Percentiles rank a stretch among this genome's conserved stretches.
Evolutionary conservation across 2,888 invertebrate genomes (phyloP).

Genomic region (Odontocerum albicorne): DNA sequence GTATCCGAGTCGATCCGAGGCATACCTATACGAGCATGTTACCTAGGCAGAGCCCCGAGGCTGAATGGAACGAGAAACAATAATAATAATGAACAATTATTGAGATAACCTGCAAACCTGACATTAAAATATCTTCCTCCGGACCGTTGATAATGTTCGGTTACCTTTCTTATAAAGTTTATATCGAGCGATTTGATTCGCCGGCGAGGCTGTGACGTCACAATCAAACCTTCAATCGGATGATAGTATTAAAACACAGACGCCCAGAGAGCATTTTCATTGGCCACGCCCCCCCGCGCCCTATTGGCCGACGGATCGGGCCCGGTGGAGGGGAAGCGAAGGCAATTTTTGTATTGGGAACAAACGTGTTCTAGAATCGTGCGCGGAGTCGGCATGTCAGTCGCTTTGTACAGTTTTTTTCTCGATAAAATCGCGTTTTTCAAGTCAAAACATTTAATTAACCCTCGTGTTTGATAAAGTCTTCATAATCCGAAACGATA

Average conservation of each 20-base stretch:
- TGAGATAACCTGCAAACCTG: neutral
- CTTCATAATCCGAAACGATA: too few relatives aligned
- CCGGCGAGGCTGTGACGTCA: conserved; percentile 44
- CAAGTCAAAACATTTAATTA: too few relatives aligned
- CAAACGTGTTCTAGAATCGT: conserved; percentile 27
- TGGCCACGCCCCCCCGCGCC: conserved; percentile 46
- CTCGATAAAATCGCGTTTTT: conserved; percentile 10
- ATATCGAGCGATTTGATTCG: conserved; percentile 57
- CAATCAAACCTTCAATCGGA: conserved; percentile 41
- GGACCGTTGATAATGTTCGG: conserved; percentile 29
- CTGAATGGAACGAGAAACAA: neutral
- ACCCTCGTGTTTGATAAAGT: too few relatives aligned
- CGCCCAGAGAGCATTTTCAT: conserved; percentile 26
- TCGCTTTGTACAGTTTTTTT: conserved; percentile 11
- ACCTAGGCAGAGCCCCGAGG: too few relatives aligned
- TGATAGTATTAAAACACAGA: conserved; percentile 23
- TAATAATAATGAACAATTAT: neutral
- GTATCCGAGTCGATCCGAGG: neutral
- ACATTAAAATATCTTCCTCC: conserved; percentile 37
- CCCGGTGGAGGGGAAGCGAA: conserved; percentile 46
- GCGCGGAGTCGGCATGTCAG: conserved; percentile 25
- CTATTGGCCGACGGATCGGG: conserved; percentile 43
- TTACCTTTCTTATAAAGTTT: conserved; percentile 50
- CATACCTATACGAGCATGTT: neutral
- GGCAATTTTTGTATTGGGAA: conserved; percentile 40